Percentiles rank a stretch among this genome's conserved stretches.
Conservation (phyloP, 2,113 vertebrate species). For the Melanostigma gelatinosum region DNA sequence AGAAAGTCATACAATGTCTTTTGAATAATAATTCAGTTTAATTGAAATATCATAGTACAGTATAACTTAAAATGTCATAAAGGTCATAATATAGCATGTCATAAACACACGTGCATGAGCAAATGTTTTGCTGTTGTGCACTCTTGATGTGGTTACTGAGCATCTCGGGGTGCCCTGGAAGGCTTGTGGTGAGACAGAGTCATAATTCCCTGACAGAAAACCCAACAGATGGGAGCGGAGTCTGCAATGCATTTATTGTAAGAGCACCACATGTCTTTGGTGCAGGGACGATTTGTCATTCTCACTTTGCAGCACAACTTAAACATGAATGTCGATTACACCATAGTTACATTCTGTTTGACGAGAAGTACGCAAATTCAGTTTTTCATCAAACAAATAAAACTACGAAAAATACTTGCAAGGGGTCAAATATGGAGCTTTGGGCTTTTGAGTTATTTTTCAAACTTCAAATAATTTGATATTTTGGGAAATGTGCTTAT, state of each 20-base stretch:
- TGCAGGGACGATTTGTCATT: slow-evolving; percentile 27
- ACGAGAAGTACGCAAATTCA: too few relatives aligned
- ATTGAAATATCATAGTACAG: too few relatives aligned
- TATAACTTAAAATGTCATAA: too few relatives aligned
- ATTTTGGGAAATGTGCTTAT: neutral
- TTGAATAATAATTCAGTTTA: too few relatives aligned
- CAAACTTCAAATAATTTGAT: neutral
- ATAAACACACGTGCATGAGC: neutral
- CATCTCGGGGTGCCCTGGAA: slow-evolving; percentile 24
- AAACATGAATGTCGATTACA: neutral
- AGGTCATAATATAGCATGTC: too few relatives aligned
- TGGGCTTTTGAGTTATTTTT: too few relatives aligned
- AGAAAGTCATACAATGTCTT: too few relatives aligned
- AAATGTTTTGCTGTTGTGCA: slow-evolving; percentile 23
- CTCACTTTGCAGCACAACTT: slow-evolving; percentile 22
- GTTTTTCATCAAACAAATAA: neutral
- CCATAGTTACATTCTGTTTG: neutral
- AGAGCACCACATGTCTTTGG: slow-evolving; percentile 39
- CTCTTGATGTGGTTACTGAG: slow-evolving; percentile 54
- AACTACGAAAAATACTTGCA: neutral
- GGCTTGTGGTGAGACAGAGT: slow-evolving; percentile 31
- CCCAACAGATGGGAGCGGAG: slow-evolving; percentile 44
- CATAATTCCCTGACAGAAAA: slow-evolving; percentile 52
- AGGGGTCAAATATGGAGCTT: neutral
- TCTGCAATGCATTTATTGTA: slow-evolving; percentile 35